Percentiles rank a stretch among this genome's conserved stretches.
These are phyloP conservation scores for Leucania comma DNA, from an alignment of 2,888 invertebrate species.

Conservation along the genomic window DNA sequence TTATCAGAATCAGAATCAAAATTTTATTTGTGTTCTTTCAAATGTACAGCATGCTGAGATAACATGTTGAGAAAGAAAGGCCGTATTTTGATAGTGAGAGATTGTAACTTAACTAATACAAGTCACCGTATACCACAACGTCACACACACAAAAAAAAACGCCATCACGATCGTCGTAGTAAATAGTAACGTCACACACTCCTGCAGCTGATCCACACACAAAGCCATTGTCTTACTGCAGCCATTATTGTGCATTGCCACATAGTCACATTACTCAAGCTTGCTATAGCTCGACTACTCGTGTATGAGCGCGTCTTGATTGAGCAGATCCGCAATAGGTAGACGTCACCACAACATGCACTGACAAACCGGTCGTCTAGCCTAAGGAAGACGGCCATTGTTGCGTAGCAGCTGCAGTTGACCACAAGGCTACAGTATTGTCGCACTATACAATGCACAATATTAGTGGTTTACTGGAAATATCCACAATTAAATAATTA, in stretches of 20 bases:
- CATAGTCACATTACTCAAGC: neutral
- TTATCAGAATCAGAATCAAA: too few species aligned
- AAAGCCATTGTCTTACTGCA: neutral
- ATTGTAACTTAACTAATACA: neutral
- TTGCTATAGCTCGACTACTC: too few species aligned
- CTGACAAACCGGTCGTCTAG: neutral
- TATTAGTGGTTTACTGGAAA: neutral
- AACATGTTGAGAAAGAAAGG: too few species aligned
- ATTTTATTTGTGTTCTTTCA: too few species aligned
- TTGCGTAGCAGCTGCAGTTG: neutral
- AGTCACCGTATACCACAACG: neutral
- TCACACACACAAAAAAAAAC: too few species aligned
- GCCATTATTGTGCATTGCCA: neutral
- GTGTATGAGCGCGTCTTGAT: neutral
- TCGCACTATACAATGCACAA: neutral
- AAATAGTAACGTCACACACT: neutral
- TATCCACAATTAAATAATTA: neutral
- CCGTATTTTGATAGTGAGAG: neutral
- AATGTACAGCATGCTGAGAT: too few species aligned
- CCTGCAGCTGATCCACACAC: neutral
- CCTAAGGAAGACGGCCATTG: constrained; percentile 5
- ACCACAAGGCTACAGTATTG: neutral
- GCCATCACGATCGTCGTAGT: too few species aligned
- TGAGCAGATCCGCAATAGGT: neutral
- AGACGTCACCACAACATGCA: constrained; percentile 1